Conservation (phyloP, 2,888 invertebrate species). For the Sturmia bella region DNA sequence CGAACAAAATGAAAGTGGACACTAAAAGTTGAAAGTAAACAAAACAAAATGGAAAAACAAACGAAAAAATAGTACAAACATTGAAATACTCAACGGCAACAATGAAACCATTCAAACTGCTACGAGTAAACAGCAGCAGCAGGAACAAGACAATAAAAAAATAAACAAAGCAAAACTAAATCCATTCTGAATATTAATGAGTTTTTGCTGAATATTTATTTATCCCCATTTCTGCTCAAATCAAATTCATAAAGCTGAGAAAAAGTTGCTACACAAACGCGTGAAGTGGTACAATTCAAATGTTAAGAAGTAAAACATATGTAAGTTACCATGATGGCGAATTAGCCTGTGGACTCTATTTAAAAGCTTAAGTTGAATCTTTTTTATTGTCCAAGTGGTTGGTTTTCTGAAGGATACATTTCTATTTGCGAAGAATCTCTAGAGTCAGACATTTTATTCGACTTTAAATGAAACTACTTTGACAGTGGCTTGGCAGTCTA, state of each 20-base stretch:
- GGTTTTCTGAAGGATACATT: too few species aligned
- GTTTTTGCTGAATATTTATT: conserved; percentile 37
- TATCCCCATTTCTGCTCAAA: conserved; percentile 25
- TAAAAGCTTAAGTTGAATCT: too few species aligned
- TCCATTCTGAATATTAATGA: conserved; percentile 63
- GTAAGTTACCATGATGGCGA: too few species aligned
- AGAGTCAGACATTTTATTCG: too few species aligned
- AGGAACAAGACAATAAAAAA: conserved; percentile 28
- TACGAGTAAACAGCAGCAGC: conserved; percentile 15
- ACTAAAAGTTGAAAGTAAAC: conserved; percentile 68
- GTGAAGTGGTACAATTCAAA: not conserved
- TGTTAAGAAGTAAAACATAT: not conserved
- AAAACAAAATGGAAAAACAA: conserved; percentile 63
- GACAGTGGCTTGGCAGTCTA: too few species aligned
- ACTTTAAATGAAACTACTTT: too few species aligned
- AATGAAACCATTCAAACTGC: not conserved
- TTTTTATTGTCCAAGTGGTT: too few species aligned
- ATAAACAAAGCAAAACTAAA: conserved; percentile 36
- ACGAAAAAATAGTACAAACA: conserved; percentile 55
- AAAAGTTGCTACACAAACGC: not conserved
- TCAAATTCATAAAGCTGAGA: conserved; percentile 13
- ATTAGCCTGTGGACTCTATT: too few species aligned
- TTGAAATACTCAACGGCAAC: conserved; percentile 27
- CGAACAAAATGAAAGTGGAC: conserved; percentile 64
- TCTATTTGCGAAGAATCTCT: too few species aligned